Evolutionary conservation across 2,113 vertebrate species (phyloP), one percentile per base, ranked within the genome.

Genomic region (Mobula hypostoma): DNA sequence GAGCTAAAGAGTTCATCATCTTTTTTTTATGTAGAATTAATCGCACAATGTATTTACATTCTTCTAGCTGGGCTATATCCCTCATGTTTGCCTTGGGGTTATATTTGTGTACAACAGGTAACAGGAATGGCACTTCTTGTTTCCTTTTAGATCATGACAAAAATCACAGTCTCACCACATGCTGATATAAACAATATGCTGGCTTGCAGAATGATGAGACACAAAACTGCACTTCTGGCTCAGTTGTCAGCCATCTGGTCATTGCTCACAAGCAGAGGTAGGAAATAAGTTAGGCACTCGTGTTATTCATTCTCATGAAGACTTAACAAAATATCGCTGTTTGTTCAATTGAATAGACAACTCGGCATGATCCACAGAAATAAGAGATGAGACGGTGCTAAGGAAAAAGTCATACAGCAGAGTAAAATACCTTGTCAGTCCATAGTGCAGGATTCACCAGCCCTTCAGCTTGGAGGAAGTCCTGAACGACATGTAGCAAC

Each of bases 391-490:
- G 24, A n/a, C 21, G 48, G 12, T 0, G 5, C 29, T 88, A 61
- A 66, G 12, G 56, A 63, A n/a, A 58, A 74, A 72, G 11, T 40
- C 21, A 24, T 15, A 9, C n/a, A 70, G 9, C 15, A 93, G 21
- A 93, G 24, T 15, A 40, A 56, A 74, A 17, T 94, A 98, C 98
- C 97, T 98, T 98, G 95, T 98, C 98, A 14, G 98, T 99, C 99
- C 99, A 99, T 94, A 99, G 95, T 6, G 95, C 96, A 27, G 98
- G 97, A 95, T 97, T 98, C 94, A 98, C 96, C 94, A 98, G 95
- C 80, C 98, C 99, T 96, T 99, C 99, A 1, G 98, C 97, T 95
- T 98, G 98, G 61, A 99, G 97, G 94, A 99, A 99, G 96, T 99
- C 98, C 95, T 99, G 98, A 56, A 98, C 97, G 94, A 99, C 96